Evolutionary conservation across 2,888 invertebrate genomes (phyloP).

Genomic region (Callosobruchus maculatus): DNA sequence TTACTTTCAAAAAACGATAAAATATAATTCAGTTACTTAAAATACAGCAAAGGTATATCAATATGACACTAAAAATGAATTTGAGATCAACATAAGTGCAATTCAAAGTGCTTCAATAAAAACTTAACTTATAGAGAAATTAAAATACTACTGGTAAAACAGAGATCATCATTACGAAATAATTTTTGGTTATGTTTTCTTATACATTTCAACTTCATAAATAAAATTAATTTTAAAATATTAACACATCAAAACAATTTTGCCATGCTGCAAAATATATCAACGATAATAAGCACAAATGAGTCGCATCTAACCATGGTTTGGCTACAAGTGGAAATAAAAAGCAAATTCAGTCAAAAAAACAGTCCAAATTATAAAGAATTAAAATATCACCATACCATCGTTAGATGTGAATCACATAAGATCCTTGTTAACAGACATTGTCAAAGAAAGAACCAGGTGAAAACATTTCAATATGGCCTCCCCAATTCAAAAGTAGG

Average conservation of each 20-base stretch:
- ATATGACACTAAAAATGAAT: conserved; percentile 4
- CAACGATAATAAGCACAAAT: conserved; percentile 6
- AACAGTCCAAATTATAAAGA: neutral
- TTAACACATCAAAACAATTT: conserved; percentile 18
- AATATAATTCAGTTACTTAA: conserved; percentile 7
- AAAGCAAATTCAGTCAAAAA: neutral
- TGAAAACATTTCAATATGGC: neutral
- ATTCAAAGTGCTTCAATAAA: conserved; percentile 10
- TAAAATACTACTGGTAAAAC: conserved; percentile 13
- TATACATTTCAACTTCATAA: conserved; percentile 19
- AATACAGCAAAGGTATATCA: conserved; percentile 4
- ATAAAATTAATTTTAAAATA: conserved; percentile 28
- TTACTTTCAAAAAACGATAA: conserved; percentile 7
- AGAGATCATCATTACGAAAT: conserved; percentile 10
- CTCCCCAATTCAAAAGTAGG: too few relatives aligned
- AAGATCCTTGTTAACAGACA: neutral
- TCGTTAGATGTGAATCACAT: neutral
- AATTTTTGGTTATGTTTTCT: conserved; percentile 17
- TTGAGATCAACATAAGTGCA: conserved; percentile 6
- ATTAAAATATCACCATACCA: neutral
- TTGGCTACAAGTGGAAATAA: neutral
- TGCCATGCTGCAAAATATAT: conserved; percentile 10
- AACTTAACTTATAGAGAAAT: conserved; percentile 6
- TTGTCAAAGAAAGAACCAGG: neutral
- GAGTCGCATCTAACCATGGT: neutral